phyloP scores from a whole-genome alignment of 2,888 invertebrate genomes.

The Machimus atricapillus region DNA sequence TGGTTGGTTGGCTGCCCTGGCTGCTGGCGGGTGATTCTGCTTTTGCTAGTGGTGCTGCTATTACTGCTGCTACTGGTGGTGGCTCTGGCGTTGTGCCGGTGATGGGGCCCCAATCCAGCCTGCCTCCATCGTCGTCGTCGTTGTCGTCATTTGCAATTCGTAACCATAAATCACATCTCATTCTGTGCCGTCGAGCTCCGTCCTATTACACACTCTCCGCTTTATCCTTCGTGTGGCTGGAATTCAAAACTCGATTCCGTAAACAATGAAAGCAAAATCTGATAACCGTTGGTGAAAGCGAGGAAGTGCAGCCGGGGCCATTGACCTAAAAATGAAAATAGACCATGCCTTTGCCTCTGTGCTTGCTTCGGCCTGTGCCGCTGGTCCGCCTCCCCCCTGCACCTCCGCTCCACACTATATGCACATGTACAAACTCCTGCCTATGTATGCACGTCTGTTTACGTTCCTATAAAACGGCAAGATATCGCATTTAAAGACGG shows the following conservation, averaged over 20 bases:
- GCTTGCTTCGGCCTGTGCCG: neutral
- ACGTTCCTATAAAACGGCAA: constrained; percentile 40
- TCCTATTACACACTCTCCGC: constrained; percentile 24
- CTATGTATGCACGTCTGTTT: constrained; percentile 35
- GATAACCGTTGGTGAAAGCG: constrained; percentile 39
- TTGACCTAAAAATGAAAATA: constrained; percentile 40
- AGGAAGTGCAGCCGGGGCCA: constrained; percentile 38
- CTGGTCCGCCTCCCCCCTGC: neutral
- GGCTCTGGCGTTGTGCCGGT: neutral
- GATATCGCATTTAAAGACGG: constrained; percentile 41
- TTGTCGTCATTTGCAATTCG: constrained; percentile 35
- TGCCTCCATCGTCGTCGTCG: neutral
- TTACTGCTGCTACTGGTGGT: neutral
- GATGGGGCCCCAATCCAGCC: neutral
- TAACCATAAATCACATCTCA: constrained; percentile 39
- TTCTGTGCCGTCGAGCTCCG: constrained; percentile 7
- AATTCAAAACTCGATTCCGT: constrained; percentile 40
- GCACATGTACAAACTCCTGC: neutral
- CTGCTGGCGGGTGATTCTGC: neutral
- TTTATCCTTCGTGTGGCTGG: constrained; percentile 38
- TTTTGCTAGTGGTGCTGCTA: neutral
- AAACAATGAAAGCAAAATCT: constrained; percentile 40
- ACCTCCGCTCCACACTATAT: neutral
- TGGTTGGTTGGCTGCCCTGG: neutral
- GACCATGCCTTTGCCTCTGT: constrained; percentile 17